Conservation (phyloP, 2,797 vertebrate species). For the Mus caroli region DNA sequence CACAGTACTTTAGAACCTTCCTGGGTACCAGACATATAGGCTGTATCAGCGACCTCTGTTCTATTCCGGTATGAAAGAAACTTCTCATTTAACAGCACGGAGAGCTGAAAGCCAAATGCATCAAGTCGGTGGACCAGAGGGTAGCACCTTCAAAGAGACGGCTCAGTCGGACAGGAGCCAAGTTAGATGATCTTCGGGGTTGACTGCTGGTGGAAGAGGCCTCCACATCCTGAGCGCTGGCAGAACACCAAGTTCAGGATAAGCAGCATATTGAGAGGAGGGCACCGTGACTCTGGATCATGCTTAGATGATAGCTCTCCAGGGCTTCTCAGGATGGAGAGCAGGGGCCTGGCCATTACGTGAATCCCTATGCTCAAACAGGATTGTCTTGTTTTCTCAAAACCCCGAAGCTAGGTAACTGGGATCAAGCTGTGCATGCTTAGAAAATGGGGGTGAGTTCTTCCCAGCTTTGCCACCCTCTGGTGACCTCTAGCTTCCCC, state of each 20-base stretch:
- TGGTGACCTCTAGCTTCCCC: neutral
- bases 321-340: neutral
- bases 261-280: neutral
- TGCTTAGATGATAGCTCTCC: neutral
- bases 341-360: neutral
- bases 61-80: too few relatives aligned
- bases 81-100: neutral
- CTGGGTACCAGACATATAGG: neutral
- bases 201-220: neutral
- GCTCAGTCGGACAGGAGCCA: too few relatives aligned
- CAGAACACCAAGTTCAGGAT: fast-evolving
- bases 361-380: neutral
- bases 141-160: neutral
- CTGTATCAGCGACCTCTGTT: neutral
- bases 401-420: neutral
- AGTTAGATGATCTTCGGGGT: too few relatives aligned
- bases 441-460: neutral
- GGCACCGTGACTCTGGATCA: fast-evolving
- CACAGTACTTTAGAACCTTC: neutral
- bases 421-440: neutral
- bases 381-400: neutral
- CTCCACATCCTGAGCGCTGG: neutral
- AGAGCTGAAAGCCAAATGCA: neutral
- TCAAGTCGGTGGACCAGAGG: neutral
- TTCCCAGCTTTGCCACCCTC: neutral